Evolutionary conservation across 2,113 vertebrate genomes (phyloP).

Genomic region (Myiozetetes cayanensis): DNA sequence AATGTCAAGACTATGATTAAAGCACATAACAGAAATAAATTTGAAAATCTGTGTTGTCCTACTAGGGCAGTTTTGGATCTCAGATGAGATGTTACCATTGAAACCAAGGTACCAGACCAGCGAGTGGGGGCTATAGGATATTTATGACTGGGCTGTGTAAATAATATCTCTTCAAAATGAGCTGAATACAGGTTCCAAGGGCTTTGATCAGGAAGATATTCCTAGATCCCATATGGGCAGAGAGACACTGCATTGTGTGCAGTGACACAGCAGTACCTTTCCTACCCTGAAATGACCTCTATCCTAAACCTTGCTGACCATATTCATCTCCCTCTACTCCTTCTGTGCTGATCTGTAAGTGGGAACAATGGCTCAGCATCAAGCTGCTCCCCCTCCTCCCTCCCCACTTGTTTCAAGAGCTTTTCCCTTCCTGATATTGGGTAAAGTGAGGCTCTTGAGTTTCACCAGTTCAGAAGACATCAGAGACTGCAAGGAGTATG

Average conservation of each 20-base stretch:
- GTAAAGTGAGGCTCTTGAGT: not conserved
- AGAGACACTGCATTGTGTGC: rapidly evolving
- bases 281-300: not conserved
- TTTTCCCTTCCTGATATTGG: not conserved
- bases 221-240: rapidly evolving
- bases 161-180: not conserved
- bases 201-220: not conserved
- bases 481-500: not conserved
- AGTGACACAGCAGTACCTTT: not conserved
- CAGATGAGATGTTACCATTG: not conserved
- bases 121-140: not conserved
- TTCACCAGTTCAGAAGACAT: not conserved
- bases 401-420: not conserved
- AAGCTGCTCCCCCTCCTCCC: not conserved
- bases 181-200: not conserved
- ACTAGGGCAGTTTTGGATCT: not conserved
- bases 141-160: not conserved
- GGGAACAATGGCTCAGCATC: rapidly evolving
- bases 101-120: not conserved
- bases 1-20: not conserved
- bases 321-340: not conserved
- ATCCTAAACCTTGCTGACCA: not conserved
- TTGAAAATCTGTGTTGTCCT: not conserved
- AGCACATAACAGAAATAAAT: not conserved
- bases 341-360: not conserved